Evolutionary conservation across 2,797 vertebrate genomes (phyloP), one percentile per base, ranked within the genome.

Genomic region (Enteromius unitaeniatus): DNA sequence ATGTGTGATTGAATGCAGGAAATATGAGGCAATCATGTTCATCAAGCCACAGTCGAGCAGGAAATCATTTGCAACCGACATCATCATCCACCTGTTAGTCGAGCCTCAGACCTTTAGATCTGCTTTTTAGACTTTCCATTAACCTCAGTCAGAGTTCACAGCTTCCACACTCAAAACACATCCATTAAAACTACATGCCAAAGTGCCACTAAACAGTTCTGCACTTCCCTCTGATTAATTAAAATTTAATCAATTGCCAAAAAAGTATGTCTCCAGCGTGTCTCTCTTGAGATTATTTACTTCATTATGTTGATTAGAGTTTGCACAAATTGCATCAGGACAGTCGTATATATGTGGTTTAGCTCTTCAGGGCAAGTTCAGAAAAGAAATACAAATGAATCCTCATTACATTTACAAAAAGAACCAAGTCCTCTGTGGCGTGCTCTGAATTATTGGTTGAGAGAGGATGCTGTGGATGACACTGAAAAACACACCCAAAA

Each of bases 11-110:
- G n/a, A 60, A 60, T 60, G 53, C 15, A 37, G 55, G 34, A 58
- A 42, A 60, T 58, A 77, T 60, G 53, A 83, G 37, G 74, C 53
- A 83, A 83, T 77, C 81, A 58, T 31, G 42, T 55, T 78, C 55
- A 78, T 83, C 60, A 49, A 49, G 70, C 45, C 70, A 49, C 69
- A 31, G 70, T 55, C 47, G 3, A 37, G 72, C 72, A 75, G 49
- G 72, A 75, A 75, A 37, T 55, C 73, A 74, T 55, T 10, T 49
- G 42, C 69, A 72, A 28, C 69, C 45, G 69, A 49, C 26, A 49
- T 49, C 64, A 67, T 67, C 69, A 31, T 72, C 45, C 69, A 73
- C 45, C 69, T 70, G 68, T 70, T 26, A 40, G 19, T n/a, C 7
- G 28, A 67, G 17, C 65, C 21, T 21, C 55, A 60, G 23, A 62